Conservation (phyloP, 2,888 invertebrate species). For the Sabatieria punctata region DNA sequence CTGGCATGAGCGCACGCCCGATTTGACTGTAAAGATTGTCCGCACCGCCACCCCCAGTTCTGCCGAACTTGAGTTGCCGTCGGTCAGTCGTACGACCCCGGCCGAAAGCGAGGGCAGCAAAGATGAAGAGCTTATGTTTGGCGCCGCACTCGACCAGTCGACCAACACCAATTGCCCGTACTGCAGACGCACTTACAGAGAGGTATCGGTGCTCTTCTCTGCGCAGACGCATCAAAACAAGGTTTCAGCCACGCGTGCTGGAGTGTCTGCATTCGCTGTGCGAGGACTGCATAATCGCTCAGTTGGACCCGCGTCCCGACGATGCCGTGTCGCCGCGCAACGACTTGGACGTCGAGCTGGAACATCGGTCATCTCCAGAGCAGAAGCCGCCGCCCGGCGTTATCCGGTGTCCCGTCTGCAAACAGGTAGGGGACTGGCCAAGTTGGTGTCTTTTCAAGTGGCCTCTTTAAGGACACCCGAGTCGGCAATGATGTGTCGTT, state of each 20-base stretch:
- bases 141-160: no score
- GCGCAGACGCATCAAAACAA: no score
- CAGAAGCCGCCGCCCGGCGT: constrained; percentile 23
- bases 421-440: constrained; percentile 56
- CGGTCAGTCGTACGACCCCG: no score
- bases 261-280: constrained; percentile 89
- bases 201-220: no score
- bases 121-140: no score
- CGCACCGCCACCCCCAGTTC: no score
- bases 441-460: background rate
- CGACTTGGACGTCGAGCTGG: constrained; percentile 11
- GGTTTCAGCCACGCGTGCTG: constrained; percentile 55
- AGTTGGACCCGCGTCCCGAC: constrained; percentile 19
- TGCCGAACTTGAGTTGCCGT: no score
- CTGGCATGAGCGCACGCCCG: no score
- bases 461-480: constrained; percentile 17
- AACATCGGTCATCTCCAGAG: constrained; percentile 3
- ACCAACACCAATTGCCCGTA: constrained; percentile 19
- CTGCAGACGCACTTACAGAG: constrained; percentile 21
- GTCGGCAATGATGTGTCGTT: constrained; percentile 27
- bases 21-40: no score
- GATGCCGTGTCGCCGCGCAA: constrained; percentile 5
- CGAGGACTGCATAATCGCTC: constrained; percentile 54
- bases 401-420: constrained; percentile 45
- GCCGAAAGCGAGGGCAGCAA: no score